phyloP scores from a whole-genome alignment of 2,797 vertebrate genomes.

The Sparidentex hasta region DNA sequence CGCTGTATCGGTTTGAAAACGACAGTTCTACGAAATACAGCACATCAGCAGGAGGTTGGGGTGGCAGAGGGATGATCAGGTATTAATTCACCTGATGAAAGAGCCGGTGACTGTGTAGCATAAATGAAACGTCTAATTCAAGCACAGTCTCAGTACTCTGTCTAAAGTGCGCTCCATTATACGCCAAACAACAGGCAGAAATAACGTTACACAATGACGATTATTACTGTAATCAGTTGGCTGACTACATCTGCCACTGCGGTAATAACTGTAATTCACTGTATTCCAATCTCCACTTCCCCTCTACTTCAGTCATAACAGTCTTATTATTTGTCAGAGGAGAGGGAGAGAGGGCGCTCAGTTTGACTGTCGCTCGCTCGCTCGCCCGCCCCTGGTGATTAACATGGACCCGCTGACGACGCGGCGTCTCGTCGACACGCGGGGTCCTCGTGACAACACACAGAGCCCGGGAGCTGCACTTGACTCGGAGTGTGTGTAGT shows the following conservation, averaged over 20 bases:
- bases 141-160: background rate
- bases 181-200: constrained; percentile 20
- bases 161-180: background rate
- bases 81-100: background rate
- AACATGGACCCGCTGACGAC: constrained; percentile 24
- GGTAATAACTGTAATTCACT: constrained; percentile 18
- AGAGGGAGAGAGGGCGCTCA: background rate
- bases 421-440: constrained; percentile 23
- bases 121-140: background rate
- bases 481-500: background rate
- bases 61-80: background rate
- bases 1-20: background rate
- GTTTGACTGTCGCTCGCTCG: background rate
- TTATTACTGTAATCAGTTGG: constrained; percentile 19
- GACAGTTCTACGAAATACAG: background rate
- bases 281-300: background rate
- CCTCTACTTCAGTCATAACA: constrained; percentile 3
- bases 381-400: constrained; percentile 1
- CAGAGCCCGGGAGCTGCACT: background rate
- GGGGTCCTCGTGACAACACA: constrained; percentile 5
- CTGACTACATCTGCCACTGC: background rate
- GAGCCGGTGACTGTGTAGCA: background rate
- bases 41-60: background rate
- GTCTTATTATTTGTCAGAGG: background rate
- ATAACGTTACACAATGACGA: constrained; percentile 5